Base-by-base conservation (phyloP, 2,113 vertebrate genomes). In the Sisor rabdophorus region DNA sequence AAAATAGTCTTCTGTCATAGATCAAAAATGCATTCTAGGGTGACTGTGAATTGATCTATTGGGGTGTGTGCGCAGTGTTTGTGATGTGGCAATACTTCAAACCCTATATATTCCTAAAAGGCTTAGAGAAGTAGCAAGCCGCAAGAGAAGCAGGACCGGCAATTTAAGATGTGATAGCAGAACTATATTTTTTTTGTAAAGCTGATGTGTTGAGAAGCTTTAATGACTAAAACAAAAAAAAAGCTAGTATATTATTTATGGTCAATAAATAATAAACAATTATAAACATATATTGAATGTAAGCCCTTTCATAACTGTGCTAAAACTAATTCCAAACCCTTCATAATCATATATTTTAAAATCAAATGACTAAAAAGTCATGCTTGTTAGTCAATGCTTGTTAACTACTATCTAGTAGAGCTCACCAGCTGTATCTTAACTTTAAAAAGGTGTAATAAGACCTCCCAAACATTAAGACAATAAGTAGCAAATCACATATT, bases 41-140 rank as follows among this genome's bases (percentile, higher is more conserved):
- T 40, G 50, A 50, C 64, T 54, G 65, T 69, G 65, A 71, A 80
- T 80, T 78, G 81, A 83, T 78, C 78, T 58, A 75, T 71, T 71
- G 56, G 61, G 58, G 47, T 72, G 55, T 82, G 69, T 79, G 68
- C 68, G 68, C 0, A 24, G 70, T 65, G 75, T 55, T 28, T 47
- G 67, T 64, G 64, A 71, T 52, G 40, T 79, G 71, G 77, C 69
- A 52, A 48, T 70, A 63, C 55, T 73, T 85, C 79, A 83, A 83
- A 83, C 70, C 40, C 67, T 78, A 83, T 85, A 13, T 74, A 80
- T 83, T 83, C 26, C 65, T 64, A 61, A 65, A 75, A 24, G 69
- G 76, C 55, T 64, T 50, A 40, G 44, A 52, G 79, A 75, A 75
- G 72, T 59, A 58, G 71, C 75, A 67, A 77, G 28, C 73, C 24